Conservation (phyloP, 1,140 invertebrate genomes). For the Hylaeus anthracinus region DNA sequence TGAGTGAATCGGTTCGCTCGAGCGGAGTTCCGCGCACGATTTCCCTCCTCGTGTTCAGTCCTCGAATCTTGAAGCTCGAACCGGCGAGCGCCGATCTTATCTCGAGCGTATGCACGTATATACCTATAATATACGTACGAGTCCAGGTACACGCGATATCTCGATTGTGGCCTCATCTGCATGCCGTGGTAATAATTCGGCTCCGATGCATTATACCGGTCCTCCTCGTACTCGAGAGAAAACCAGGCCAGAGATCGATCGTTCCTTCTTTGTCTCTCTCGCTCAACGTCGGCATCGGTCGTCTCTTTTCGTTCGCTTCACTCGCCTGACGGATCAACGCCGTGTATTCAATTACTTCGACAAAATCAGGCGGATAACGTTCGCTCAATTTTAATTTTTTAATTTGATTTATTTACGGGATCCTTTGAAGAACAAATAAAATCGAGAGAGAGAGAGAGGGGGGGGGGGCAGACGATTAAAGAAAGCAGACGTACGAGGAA, state of each 20-base stretch:
- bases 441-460: no score
- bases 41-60: background rate
- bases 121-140: conserved; percentile 29
- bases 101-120: conserved; percentile 31
- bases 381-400: conserved; percentile 49
- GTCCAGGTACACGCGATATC: conserved; percentile 65
- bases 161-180: conserved; percentile 68
- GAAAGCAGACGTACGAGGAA: no score
- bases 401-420: no score
- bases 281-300: background rate
- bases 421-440: no score
- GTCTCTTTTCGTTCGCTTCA: conserved; percentile 17
- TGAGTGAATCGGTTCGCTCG: background rate
- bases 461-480: no score
- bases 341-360: conserved; percentile 58
- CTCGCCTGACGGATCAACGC: conserved; percentile 34
- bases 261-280: conserved; percentile 39
- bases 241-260: conserved; percentile 66
- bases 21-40: background rate
- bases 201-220: conserved; percentile 58
- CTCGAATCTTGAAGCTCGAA: conserved; percentile 46
- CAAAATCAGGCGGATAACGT: conserved; percentile 43
- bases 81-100: conserved; percentile 55
- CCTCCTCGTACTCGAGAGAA: conserved; percentile 45
- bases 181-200: conserved; percentile 68